Base-by-base conservation (phyloP, 2,888 invertebrate genomes). In the Cerceris rybyensis region DNA sequence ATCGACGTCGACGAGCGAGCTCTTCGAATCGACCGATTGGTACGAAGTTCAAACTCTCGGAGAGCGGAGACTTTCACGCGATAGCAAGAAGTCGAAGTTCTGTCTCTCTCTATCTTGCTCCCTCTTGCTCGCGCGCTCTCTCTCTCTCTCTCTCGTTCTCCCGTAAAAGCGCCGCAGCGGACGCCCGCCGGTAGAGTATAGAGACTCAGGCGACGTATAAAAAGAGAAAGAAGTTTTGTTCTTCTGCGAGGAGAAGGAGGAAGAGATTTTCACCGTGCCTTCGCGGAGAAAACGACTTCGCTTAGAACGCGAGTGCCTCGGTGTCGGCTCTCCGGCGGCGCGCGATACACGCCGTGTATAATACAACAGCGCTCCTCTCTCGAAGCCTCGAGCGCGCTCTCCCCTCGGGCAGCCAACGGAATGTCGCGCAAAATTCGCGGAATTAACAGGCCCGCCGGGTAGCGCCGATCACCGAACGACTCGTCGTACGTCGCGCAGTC, bases 351-450 rank as follows among this genome's bases (percentile, higher is more conserved):
- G 59, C 67, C 71, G 28, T 65, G 41, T 72, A 57, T 59, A 42
- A 67, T 67, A 66, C 81, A 69, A 70, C 72, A 54, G 28, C 57
- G 57, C 70, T 58, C 49, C 65, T 77, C 71, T 78, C 69, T 58
- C 74, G 49, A 55, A 72, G 69, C 72, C 84, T 77, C 83, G 82
- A 75, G 82, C 80, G 67, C 70, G 71, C 80, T 75, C 78, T 83
- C 81, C 74, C 82, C 81, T 78, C 81, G 74, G 73, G 78, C 78
- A 69, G 61, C 49, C 60, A 61, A 64, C 78, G 82, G 84, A 84
- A 84, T 84, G 85, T 84, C 85, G 70, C 78, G 85, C 80, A 80
- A 84, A 84, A 84, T 84, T 74, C 78, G 67, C 41, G 58, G 75
- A 82, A 82, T 84, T 74, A 70, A 52, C 49, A 70, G 77, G 28